Evolutionary conservation across 23 tunicate species (phyloP), one percentile per base, ranked within the genome.

Genomic region (Ciona savignyi): DNA sequence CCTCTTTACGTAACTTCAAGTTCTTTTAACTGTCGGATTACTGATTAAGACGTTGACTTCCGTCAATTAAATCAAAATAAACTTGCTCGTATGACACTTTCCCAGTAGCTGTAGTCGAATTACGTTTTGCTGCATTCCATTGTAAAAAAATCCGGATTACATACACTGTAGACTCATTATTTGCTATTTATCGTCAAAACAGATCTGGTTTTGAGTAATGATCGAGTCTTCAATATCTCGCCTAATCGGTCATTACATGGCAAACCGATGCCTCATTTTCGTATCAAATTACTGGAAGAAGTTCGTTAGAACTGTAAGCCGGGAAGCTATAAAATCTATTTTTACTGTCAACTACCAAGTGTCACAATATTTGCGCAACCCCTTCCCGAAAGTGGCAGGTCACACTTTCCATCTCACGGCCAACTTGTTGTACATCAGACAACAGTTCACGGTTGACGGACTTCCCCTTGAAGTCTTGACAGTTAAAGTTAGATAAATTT

Each of bases 311-410:
- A 42, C 56, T 9, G 56, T 42, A 42, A 42, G 56, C 56, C 56
- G 15, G 56, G 56, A 42, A 42, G 56, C 56, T 15, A 42, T 42
- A 42, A 42, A 42, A 6, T 6, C 56, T 42, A 15, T 42, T 42
- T 42, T 42, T n/a, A n/a, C 56, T 9, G 56, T 42, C 56, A 42
- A 6, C 15, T n/a, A n/a, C 15, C 56, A 15, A 9, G 15, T 42
- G 56, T 42, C 56, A 42, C 56, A 42, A 42, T 42, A 42, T 42
- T 42, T 42, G 56, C 56, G 15, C 56, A 42, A 42, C 56, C 56
- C 56, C 56, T 42, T 42, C 56, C 56, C 56, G 56, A 42, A n/a
- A 42, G 56, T 15, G 56, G 56, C 56, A 42, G 56, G 56, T 42
- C 56, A 42, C 56, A 42, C 56, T 42, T 42, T 42, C 56, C 15